phyloP scores from a whole-genome alignment of 2,888 invertebrate species.

The Diabrotica balteata region DNA sequence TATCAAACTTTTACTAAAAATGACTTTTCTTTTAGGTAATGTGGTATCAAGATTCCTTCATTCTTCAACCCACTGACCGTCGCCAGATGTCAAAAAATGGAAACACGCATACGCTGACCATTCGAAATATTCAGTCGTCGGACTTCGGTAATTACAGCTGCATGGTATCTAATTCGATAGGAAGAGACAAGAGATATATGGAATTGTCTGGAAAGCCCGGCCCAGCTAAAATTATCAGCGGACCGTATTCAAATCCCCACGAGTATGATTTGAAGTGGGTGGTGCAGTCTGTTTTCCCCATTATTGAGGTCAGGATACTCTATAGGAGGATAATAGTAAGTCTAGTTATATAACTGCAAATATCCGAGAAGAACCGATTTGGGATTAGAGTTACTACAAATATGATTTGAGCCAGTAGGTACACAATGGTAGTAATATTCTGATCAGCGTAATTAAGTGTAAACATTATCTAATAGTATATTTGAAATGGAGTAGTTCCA shows the following conservation, averaged over 20 bases:
- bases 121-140: constrained; percentile 67
- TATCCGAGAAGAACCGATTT: too few species aligned
- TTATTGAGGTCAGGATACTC: constrained; percentile 69
- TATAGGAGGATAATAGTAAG: constrained; percentile 69
- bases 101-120: constrained; percentile 66
- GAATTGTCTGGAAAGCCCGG: constrained; percentile 72
- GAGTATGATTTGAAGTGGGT: constrained; percentile 72
- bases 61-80: constrained; percentile 68
- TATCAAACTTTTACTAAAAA: background rate
- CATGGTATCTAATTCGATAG: constrained; percentile 57
- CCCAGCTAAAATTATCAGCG: constrained; percentile 68
- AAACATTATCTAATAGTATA: too few species aligned
- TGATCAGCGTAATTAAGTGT: too few species aligned
- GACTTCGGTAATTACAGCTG: constrained; percentile 71
- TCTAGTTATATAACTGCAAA: constrained; percentile 16
- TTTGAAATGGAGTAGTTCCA: too few species aligned
- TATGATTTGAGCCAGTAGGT: background rate
- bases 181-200: constrained; percentile 63
- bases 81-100: constrained; percentile 68
- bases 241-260: constrained; percentile 67
- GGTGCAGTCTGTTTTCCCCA: constrained; percentile 71
- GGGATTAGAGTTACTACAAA: background rate
- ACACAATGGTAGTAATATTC: too few species aligned
- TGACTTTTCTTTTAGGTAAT: constrained; percentile 59
- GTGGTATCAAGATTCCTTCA: constrained; percentile 72